A percentile compares a stretch with the other conserved stretches of the same genome.
Conservation (phyloP, 2,113 vertebrate species). For the Stigmatopora nigra region DNA sequence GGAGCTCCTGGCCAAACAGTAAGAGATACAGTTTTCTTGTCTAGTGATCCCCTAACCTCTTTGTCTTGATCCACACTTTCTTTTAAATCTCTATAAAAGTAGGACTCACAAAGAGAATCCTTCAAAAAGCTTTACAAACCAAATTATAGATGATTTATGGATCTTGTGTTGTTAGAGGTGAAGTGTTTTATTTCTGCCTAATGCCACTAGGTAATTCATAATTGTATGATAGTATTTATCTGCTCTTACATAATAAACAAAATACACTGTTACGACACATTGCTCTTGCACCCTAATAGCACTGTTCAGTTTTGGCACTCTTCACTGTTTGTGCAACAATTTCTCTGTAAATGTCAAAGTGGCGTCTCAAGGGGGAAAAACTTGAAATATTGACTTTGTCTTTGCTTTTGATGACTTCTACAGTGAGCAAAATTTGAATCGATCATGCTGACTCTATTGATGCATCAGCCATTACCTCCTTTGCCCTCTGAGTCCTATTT, state of each 20-base stretch:
- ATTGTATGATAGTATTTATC: conserved; percentile 12
- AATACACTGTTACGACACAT: conserved; percentile 35
- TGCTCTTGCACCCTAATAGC: conserved; percentile 27
- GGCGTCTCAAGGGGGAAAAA: conserved; percentile 17
- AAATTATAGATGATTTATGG: neutral
- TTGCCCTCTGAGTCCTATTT: conserved; percentile 19
- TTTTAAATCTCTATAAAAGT: conserved; percentile 14
- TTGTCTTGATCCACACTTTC: conserved; percentile 30
- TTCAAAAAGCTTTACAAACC: neutral
- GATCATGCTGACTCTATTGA: conserved; percentile 23
- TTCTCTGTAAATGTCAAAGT: conserved; percentile 22
- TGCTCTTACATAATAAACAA: conserved; percentile 11
- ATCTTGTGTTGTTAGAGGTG: conserved; percentile 13
- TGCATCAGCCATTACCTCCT: conserved; percentile 21
- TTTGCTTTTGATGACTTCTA: conserved; percentile 31
- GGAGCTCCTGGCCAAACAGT: conserved; percentile 67
- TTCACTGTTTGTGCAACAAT: conserved; percentile 15
- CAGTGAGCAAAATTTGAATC: conserved; percentile 48
- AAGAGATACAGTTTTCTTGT: conserved; percentile 42
- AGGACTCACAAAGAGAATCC: neutral
- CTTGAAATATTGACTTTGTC: conserved; percentile 16
- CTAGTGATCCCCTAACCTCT: conserved; percentile 32
- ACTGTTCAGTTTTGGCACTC: conserved; percentile 26
- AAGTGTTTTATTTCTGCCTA: conserved; percentile 14
- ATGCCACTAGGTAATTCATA: conserved; percentile 9